Base-by-base conservation (phyloP, 2,113 vertebrate species). In the Bufo bufo region DNA sequence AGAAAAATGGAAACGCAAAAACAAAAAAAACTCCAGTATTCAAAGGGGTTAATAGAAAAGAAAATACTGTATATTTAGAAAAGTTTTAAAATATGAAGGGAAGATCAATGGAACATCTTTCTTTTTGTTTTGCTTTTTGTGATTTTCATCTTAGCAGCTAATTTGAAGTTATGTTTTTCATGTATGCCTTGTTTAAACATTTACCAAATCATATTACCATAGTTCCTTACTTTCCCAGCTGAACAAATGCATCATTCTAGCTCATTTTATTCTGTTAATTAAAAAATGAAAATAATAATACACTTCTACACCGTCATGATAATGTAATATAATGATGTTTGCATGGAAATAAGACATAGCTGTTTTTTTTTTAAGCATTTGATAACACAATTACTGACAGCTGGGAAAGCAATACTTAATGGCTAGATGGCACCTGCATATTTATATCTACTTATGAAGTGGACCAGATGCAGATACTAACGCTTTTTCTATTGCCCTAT, bases 341-440 rank as follows among this genome's bases (percentile, higher is more conserved):
- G 17, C 47, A 75, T 6, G 56, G 20, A 71, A 87, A 89, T 89
- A 50, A 84, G 82, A 20, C 79, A 77, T 69, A 80, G 43, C 6
- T 90, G 77, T 52, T 77, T 88, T 85, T 58, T 71, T 47, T 82
- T 84, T 79, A 72, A 82, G 72, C 75, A 12, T 56, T 77, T 90
- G 81, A 90, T 16, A 63, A 79, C 63, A 75, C 89, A 90, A 81
- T 9, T 50, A 75, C 63, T 90, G 89, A 90, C 89, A 91, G 90
- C 69, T 90, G 82, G 52, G 52, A 85, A 88, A 89, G 81, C 71
- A 72, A 77, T 59, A 19, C 84, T 89, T 91, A 88, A 90, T 90
- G 77, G n/a, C 82, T 90, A 81, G 89, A 61, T 89, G 90, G 77
- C 66, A 90, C 90, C 86, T 90, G 89, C 82, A 77, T 90, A 85